phyloP scores from a whole-genome alignment of 1,140 invertebrate species.

The Nylanderia fulva region DNA sequence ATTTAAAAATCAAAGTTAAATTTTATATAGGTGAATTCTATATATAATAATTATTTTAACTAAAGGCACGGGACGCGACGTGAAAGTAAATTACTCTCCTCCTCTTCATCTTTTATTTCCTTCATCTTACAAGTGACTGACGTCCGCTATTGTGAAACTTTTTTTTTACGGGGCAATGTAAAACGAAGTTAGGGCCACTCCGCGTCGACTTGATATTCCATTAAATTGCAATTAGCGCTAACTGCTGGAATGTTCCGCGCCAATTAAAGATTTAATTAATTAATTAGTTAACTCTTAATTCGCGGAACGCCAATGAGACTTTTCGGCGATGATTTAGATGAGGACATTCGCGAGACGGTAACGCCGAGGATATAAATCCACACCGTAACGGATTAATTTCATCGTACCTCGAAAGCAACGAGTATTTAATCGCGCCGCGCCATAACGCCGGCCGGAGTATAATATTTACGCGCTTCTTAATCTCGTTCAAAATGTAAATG shows the following conservation, averaged over 20 bases:
- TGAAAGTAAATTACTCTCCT: constrained; percentile 16
- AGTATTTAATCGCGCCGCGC: constrained; percentile 78
- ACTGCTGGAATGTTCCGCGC: constrained; percentile 45
- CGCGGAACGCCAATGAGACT: constrained; percentile 65
- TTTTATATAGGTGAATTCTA: constrained; percentile 5
- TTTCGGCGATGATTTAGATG: constrained; percentile 79
- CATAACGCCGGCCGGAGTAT: not conserved
- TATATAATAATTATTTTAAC: not conserved
- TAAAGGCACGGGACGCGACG: not conserved
- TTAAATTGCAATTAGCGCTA: constrained; percentile 46
- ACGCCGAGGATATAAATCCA: constrained; percentile 80
- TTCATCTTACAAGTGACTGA: not conserved
- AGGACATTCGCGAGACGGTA: constrained; percentile 70
- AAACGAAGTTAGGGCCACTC: constrained; percentile 11
- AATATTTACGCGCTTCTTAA: constrained; percentile 51
- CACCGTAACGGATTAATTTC: constrained; percentile 82
- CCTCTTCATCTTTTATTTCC: constrained; percentile 14
- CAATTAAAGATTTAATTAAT: constrained; percentile 80
- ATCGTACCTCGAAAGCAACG: constrained; percentile 76
- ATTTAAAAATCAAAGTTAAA: not conserved
- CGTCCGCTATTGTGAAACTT: constrained; percentile 20
- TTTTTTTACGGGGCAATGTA: constrained; percentile 31
- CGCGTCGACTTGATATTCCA: constrained; percentile 28
- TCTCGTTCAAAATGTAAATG: constrained; percentile 33
- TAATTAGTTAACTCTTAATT: constrained; percentile 65